Evolutionary conservation across 2,888 invertebrate species (phyloP), one percentile per base, ranked within the genome.

Genomic region (Trichogramma evanescens): DNA sequence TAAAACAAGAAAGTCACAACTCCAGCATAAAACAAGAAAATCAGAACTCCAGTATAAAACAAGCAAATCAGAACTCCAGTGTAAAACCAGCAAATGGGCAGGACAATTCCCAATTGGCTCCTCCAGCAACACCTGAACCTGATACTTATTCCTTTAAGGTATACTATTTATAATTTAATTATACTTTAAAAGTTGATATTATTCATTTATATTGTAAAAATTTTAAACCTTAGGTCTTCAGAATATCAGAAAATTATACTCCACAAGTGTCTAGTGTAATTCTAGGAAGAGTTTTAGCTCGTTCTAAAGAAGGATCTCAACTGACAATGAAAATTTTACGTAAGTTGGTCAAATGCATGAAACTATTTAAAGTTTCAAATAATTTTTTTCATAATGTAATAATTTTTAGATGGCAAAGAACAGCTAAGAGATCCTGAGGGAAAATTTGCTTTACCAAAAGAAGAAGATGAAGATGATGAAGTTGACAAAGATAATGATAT

Each of bases 181-280:
- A 46, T 42, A 8, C 10, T 46, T 40, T 4, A 48, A 8, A 6
- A 59, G 48, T 52, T 5, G 10, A 41, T 13, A 49, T 50, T 3
- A 44, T 54, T 41, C 56, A 45, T 44, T 50, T 65, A 61, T n/a
- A 62, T 63, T 60, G 43, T 56, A 42, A 49, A 53, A 56, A 49
- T 59, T 60, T 38, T 45, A 26, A 56, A 54, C 69, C 68, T 13
- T 63, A 80, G 79, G 74, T 76, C 63, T 67, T 79, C 4, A 75
- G 71, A 66, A 71, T 80, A 50, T 74, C 70, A 26, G 65, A 68
- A 39, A 70, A 76, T 65, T 81, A 79, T 62, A 72, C 73, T n/a
- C 80, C 80, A 5, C 71, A 74, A 63, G 43, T 80, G 10, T 80
- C 80, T 0, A 67, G 72, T 7, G 69, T 68, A 43, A 76, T 80